Conservation (phyloP, 2,888 invertebrate genomes). For the Oeneis ivallda region DNA sequence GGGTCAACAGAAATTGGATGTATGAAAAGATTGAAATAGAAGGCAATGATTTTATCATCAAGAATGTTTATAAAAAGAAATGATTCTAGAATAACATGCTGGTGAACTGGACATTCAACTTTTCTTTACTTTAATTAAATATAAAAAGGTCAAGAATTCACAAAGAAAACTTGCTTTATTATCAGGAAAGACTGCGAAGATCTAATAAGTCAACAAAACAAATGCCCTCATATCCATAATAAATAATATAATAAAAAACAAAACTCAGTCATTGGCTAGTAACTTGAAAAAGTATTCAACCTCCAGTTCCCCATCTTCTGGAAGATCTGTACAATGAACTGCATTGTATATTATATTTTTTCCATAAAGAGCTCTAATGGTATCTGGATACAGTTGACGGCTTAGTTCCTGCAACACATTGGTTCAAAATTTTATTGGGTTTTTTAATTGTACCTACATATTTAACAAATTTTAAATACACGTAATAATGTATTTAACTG, state of each 20-base stretch:
- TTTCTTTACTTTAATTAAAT: background rate
- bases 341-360: constrained; percentile 90
- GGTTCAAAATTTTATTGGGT: background rate
- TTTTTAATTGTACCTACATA: background rate
- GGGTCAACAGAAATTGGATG: constrained; percentile 88
- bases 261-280: constrained; percentile 58
- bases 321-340: constrained; percentile 95
- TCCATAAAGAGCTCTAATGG: constrained; percentile 92
- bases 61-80: constrained; percentile 77
- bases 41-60: constrained; percentile 86
- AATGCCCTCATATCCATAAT: background rate
- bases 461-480: background rate
- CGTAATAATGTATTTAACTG: background rate
- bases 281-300: constrained; percentile 90
- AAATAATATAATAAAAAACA: background rate
- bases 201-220: background rate
- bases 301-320: constrained; percentile 92
- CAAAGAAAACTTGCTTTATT: background rate
- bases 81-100: constrained; percentile 33
- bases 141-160: background rate
- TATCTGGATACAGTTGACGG: constrained; percentile 88
- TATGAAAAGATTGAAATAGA: constrained; percentile 90
- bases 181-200: background rate
- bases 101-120: background rate
- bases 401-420: constrained; percentile 57